Conservation (phyloP, 2,113 vertebrate genomes). For the Archilochus colubris region DNA sequence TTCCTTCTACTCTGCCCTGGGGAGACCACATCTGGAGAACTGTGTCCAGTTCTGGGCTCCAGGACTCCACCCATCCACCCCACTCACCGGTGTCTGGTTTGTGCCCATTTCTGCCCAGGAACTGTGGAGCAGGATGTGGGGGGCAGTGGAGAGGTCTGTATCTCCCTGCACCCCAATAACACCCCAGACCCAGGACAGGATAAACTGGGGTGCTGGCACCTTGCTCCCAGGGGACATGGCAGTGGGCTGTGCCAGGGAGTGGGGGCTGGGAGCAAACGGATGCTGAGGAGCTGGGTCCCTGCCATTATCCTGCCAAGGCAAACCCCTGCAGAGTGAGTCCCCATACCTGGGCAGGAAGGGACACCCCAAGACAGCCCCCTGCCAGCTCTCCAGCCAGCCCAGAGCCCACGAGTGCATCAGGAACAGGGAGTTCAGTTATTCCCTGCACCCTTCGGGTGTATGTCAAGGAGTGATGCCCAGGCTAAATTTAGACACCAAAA, state of each 20-base stretch:
- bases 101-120: neutral
- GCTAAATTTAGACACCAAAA: constrained; percentile 50
- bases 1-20: too few species aligned
- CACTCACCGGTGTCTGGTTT: fast-evolving
- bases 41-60: too few species aligned
- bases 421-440: neutral
- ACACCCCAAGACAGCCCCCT: neutral
- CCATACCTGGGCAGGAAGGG: neutral
- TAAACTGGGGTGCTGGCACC: neutral
- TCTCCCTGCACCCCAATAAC: neutral
- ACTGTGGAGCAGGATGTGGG: neutral
- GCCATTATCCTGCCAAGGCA: neutral
- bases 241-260: fast-evolving
- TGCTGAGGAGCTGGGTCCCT: fast-evolving
- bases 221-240: neutral
- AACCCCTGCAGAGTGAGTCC: neutral
- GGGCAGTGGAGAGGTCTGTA: neutral
- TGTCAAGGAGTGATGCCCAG: neutral
- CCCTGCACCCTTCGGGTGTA: neutral
- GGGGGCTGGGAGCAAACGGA: neutral
- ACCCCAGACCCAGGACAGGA: neutral
- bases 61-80: neutral
- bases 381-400: neutral
- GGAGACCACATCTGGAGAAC: too few species aligned
- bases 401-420: fast-evolving